Evolutionary conservation across 2,113 vertebrate genomes (phyloP).

Genomic region (Triplophysa tibetana): DNA sequence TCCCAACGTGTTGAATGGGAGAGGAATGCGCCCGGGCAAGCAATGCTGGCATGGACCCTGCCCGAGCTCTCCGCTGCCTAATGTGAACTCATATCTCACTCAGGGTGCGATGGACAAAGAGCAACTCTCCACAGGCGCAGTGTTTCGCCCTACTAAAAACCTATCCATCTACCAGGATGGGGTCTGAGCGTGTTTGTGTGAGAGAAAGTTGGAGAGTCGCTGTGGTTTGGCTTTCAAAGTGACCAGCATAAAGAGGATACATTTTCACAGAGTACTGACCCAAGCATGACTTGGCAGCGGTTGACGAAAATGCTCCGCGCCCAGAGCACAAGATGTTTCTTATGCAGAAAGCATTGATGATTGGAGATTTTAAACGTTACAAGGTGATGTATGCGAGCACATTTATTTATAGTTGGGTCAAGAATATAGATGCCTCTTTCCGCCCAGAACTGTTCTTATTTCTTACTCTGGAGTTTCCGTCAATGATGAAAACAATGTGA

Average conservation of each 20-base stretch:
- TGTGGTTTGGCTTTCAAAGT: slow-evolving; percentile 42
- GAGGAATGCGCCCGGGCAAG: slow-evolving; percentile 52
- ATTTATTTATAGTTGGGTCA: neutral
- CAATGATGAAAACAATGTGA: slow-evolving; percentile 15
- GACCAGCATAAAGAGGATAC: slow-evolving; percentile 44
- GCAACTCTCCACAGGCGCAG: slow-evolving; percentile 45
- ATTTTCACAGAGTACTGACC: slow-evolving; percentile 53
- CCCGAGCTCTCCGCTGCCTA: slow-evolving; percentile 29
- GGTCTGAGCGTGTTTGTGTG: slow-evolving; percentile 40
- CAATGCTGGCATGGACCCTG: slow-evolving; percentile 41
- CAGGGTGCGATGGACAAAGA: slow-evolving; percentile 49
- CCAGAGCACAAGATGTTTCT: slow-evolving; percentile 47
- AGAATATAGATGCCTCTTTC: neutral
- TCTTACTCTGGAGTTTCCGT: neutral
- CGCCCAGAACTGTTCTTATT: too few relatives aligned
- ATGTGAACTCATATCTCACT: slow-evolving; percentile 54
- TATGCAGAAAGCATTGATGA: slow-evolving; percentile 5
- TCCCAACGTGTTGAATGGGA: slow-evolving; percentile 52
- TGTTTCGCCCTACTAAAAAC: slow-evolving; percentile 48
- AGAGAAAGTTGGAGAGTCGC: slow-evolving; percentile 9
- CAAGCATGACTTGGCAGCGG: slow-evolving; percentile 42
- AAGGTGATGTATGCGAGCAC: neutral
- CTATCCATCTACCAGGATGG: slow-evolving; percentile 48
- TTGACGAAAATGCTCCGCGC: slow-evolving; percentile 28
- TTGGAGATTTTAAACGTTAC: slow-evolving; percentile 5